Percentiles rank a stretch among this genome's conserved stretches.
Evolutionary conservation across 2,888 invertebrate genomes (phyloP).

Genomic region (Sclerodermus sp.): DNA sequence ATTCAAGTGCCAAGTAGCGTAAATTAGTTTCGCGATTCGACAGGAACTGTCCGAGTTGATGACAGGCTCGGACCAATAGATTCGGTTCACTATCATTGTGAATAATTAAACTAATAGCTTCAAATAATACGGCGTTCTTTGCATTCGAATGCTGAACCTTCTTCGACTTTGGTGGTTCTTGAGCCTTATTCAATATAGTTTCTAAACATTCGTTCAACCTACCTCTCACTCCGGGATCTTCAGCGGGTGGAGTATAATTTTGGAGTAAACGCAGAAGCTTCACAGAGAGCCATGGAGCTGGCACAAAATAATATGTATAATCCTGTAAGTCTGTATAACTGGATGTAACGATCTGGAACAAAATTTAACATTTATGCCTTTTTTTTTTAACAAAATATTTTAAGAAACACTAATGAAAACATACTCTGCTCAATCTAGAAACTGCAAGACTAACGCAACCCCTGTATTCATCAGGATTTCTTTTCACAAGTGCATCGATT

Average conservation of each 20-base stretch:
- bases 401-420: slow-evolving; percentile 1
- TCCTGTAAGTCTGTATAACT: slow-evolving; percentile 99
- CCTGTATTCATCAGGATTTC: slow-evolving; percentile 99
- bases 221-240: slow-evolving; percentile 95
- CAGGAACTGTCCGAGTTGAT: slow-evolving; percentile 97
- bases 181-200: slow-evolving; percentile 97
- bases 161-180: slow-evolving; percentile 99
- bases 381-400: not conserved
- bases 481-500: slow-evolving; percentile 97
- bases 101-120: slow-evolving; percentile 98
- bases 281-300: slow-evolving; percentile 99
- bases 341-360: slow-evolving; percentile 90
- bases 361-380: not conserved
- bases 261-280: slow-evolving; percentile 94
- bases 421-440: slow-evolving; percentile 87
- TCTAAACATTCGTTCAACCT: slow-evolving; percentile 97
- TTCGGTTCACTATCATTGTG: slow-evolving; percentile 98
- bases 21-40: slow-evolving; percentile 97
- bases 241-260: slow-evolving; percentile 95
- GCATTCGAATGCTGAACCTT: slow-evolving; percentile 99
- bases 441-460: slow-evolving; percentile 98
- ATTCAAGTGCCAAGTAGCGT: slow-evolving; percentile 95
- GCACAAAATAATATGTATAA: slow-evolving; percentile 99
- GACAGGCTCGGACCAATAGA: slow-evolving; percentile 95
- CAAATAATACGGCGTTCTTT: slow-evolving; percentile 98